Evolutionary conservation across 2,888 invertebrate genomes (phyloP).

Genomic region (Torymus tubicola): DNA sequence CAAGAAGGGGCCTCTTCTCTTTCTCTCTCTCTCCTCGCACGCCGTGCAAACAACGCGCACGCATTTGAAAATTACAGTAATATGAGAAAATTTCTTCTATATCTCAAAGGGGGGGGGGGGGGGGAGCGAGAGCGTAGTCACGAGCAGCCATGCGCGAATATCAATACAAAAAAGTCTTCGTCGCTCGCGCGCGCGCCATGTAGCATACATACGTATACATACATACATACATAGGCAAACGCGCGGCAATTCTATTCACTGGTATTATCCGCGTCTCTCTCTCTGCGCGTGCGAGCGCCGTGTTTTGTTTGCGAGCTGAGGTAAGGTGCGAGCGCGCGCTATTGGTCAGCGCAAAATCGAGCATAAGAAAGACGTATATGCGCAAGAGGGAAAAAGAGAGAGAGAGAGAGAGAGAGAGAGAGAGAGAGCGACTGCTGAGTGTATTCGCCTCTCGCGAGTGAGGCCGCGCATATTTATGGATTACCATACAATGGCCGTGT

Average conservation of each 20-base stretch:
- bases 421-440: constrained; percentile 43
- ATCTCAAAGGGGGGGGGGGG: background rate
- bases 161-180: background rate
- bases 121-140: too few relatives aligned
- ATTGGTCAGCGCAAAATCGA: background rate
- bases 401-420: background rate
- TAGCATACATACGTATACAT: background rate
- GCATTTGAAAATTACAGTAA: constrained; percentile 40
- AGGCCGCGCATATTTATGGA: constrained; percentile 65
- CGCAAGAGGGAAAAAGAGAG: background rate
- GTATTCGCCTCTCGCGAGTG: constrained; percentile 39
- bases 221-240: background rate
- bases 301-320: too few relatives aligned
- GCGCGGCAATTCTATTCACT: constrained; percentile 39
- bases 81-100: constrained; percentile 24
- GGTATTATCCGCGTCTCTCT: background rate
- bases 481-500: constrained; percentile 71
- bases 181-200: too few relatives aligned
- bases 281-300: background rate
- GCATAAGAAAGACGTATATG: constrained; percentile 15
- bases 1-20: too few relatives aligned
- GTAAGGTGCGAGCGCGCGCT: constrained; percentile 12
- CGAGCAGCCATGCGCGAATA: constrained; percentile 1
- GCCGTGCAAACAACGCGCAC: constrained; percentile 12
- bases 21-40: too few relatives aligned